phyloP scores from a whole-genome alignment of 2,113 vertebrate species.

The Equus quagga region DNA sequence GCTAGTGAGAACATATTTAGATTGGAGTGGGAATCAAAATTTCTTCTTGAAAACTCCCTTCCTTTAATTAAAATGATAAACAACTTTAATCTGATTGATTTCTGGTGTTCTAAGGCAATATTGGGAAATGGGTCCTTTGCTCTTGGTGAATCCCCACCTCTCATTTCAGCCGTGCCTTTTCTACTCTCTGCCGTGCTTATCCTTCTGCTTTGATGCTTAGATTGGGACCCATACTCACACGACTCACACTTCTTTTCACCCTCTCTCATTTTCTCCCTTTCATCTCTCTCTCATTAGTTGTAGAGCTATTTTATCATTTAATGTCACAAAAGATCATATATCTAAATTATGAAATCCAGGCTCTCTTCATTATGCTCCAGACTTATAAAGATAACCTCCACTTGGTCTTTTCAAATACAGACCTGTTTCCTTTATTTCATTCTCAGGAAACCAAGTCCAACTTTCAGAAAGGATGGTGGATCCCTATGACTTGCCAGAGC shows the following conservation, averaged over 20 bases:
- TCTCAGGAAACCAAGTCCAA: conserved; percentile 5
- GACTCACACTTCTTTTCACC: not conserved
- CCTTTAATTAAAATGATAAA: not conserved
- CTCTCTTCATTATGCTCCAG: not conserved
- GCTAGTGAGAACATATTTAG: not conserved
- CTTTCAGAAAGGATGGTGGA: not conserved
- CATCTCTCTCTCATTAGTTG: not conserved
- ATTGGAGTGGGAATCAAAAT: not conserved
- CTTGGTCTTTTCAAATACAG: not conserved
- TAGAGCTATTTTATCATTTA: not conserved
- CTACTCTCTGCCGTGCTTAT: too few species aligned
- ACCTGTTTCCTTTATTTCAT: conserved; percentile 20
- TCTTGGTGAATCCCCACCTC: fast-evolving
- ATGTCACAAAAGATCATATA: not conserved
- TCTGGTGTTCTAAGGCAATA: not conserved
- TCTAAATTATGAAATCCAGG: not conserved
- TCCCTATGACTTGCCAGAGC: not conserved
- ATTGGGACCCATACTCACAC: not conserved
- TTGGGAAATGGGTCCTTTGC: not conserved
- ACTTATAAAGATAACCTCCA: not conserved
- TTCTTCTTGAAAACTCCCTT: not conserved
- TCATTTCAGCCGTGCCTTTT: not conserved
- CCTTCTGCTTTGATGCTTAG: not conserved
- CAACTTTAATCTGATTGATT: not conserved
- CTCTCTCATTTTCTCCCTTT: not conserved